Conservation (phyloP, 2,797 vertebrate species). For the Pseudochirops cupreus region DNA sequence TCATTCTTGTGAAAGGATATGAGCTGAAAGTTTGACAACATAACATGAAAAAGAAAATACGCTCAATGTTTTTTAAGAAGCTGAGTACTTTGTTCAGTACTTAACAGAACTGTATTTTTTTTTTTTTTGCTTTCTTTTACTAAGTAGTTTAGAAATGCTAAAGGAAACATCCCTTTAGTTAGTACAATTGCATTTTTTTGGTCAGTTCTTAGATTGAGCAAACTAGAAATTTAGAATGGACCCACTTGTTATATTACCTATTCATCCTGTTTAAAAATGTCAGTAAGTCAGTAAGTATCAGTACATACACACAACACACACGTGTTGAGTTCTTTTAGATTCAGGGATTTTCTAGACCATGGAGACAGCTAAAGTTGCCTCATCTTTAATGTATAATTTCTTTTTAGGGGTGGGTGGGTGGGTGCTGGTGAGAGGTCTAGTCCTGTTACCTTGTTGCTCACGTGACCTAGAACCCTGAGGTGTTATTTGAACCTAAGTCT, state of each 20-base stretch:
- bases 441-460: background rate
- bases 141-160: background rate
- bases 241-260: background rate
- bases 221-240: background rate
- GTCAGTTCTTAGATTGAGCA: background rate
- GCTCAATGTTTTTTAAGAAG: background rate
- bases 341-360: background rate
- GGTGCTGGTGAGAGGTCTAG: background rate
- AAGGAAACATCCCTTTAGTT: background rate
- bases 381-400: background rate
- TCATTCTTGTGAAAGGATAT: background rate
- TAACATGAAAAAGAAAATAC: background rate
- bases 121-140: constrained; percentile 20
- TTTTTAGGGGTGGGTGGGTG: background rate
- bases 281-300: background rate
- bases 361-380: background rate
- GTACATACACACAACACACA: no score
- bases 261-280: constrained; percentile 1
- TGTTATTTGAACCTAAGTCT: background rate
- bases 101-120: background rate
- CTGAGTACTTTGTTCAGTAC: background rate
- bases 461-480: background rate
- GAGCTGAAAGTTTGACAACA: background rate
- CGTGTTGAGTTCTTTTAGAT: background rate
- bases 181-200: background rate